Evolutionary conservation across 2,797 vertebrate species (phyloP), one percentile per base, ranked within the genome.

Genomic region (Mastacembelus armatus): DNA sequence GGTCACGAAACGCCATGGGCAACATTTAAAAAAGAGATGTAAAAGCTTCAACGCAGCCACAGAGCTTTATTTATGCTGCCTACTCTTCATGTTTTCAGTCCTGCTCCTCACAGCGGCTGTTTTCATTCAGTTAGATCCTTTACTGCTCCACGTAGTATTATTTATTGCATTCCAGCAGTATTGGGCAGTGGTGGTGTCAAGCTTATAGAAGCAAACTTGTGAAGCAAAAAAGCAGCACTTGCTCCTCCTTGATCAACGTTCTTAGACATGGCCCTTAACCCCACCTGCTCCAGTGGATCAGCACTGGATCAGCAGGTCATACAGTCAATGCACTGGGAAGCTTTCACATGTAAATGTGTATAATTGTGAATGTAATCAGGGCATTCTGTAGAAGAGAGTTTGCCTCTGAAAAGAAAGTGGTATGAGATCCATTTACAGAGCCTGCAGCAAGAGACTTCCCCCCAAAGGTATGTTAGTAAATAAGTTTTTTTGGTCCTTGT

Each of bases 1-100:
- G 60, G 60, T 62, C 36, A 44, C 55, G 62, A 32, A 78, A 39
- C 3, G 1, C 39, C 24, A 48, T 1, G 43, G 38, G 66, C 54
- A 54, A 57, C 29, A 29, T 44, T 18, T 40, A 40, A 30, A 32
- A 30, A 27, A 14, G 3, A 36, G 19, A 67, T 48, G 29, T 52
- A 33, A 56, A 67, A 39, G 48, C 54, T 22, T 55, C 21, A 19
- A 24, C 30, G 29, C 21, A n/a, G n/a, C 42, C 59, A 47, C n/a
- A 42, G 22, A 74, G 39, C 21, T 63, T 66, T 67, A 75, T 82
- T 85, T 61, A 77, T 29, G 1, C 58, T 56, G 48, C 29, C 36
- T 7, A 39, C 44, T 45, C 62, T 54, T 26, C 49, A 16, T 16
- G 38, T 55, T 62, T 72, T 24, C 21, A 36, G 29, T 44, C n/a